These are phyloP conservation scores for Poeciliopsis occidentalis DNA, from an alignment of 2,113 vertebrate species.

Conservation along the genomic window DNA sequence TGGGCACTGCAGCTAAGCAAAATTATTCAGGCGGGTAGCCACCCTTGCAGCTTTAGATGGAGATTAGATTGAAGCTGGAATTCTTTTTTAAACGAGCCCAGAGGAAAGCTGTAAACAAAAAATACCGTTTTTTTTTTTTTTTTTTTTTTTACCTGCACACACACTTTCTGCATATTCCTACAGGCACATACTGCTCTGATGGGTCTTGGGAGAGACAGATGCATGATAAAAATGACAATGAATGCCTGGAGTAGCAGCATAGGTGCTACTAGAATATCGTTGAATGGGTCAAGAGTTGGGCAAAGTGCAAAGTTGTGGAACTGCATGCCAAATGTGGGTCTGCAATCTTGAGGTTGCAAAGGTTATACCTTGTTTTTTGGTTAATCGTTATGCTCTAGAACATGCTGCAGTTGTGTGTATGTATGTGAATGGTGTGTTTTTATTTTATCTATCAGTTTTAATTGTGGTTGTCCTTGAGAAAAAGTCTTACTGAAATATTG, in stretches of 20 bases:
- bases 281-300: constrained; percentile 54
- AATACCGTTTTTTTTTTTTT: constrained; percentile 19
- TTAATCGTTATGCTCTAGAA: constrained; percentile 62
- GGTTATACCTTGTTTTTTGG: constrained; percentile 56
- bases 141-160: constrained; percentile 20
- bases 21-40: constrained; percentile 60
- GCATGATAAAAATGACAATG: constrained; percentile 70
- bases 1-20: constrained; percentile 47
- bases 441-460: constrained; percentile 37
- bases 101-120: constrained; percentile 72
- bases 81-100: constrained; percentile 65
- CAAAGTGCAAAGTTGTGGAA: constrained; percentile 55
- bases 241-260: constrained; percentile 48
- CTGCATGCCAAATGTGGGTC: constrained; percentile 65
- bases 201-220: constrained; percentile 34
- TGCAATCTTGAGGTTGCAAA: constrained; percentile 47
- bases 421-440: constrained; percentile 22
- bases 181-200: constrained; percentile 36
- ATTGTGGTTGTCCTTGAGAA: constrained; percentile 42
- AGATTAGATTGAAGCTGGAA: constrained; percentile 72
- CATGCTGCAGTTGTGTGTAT: constrained; percentile 10
- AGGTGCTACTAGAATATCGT: constrained; percentile 66
- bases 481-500: constrained; percentile 42
- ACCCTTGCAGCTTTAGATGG: constrained; percentile 65
- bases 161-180: constrained; percentile 45